A percentile compares a stretch with the other conserved stretches of the same genome.
Conservation (phyloP, 2,888 invertebrate genomes). For the Aquatica leii region DNA sequence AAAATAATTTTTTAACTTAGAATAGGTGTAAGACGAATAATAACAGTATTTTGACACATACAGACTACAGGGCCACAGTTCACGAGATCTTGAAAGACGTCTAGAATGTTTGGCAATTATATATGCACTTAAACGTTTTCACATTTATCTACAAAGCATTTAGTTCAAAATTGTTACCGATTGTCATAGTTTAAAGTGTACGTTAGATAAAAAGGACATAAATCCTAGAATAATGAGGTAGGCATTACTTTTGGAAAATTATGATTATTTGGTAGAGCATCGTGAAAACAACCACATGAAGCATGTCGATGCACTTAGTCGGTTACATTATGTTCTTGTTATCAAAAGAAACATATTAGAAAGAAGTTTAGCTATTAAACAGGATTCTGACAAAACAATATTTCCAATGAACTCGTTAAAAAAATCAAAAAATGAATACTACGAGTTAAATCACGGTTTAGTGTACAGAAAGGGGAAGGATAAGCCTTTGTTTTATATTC, state of each 20-base stretch:
- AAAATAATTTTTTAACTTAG: slow-evolving; percentile 1
- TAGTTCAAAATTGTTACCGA: slow-evolving; percentile 1
- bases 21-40: background rate
- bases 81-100: too few relatives aligned
- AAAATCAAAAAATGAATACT: slow-evolving; percentile 1
- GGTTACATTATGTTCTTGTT: slow-evolving; percentile 3
- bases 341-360: slow-evolving; percentile 10
- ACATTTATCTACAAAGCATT: background rate
- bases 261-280: slow-evolving; percentile 2
- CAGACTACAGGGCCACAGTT: too few relatives aligned
- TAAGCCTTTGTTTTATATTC: slow-evolving; percentile 13
- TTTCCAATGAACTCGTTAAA: background rate
- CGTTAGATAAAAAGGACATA: background rate
- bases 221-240: slow-evolving; percentile 1
- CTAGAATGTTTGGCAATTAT: too few relatives aligned
- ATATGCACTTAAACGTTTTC: background rate
- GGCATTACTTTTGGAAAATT: slow-evolving; percentile 3
- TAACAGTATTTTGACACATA: too few relatives aligned
- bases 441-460: slow-evolving; percentile 13
- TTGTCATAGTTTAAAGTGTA: slow-evolving; percentile 1
- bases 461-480: slow-evolving; percentile 12
- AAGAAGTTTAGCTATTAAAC: slow-evolving; percentile 4
- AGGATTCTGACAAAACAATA: slow-evolving; percentile 4
- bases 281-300: background rate
- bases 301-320: slow-evolving; percentile 18